phyloP scores from a whole-genome alignment of 2,797 vertebrate genomes.

The Brachyalestes nurse region DNA sequence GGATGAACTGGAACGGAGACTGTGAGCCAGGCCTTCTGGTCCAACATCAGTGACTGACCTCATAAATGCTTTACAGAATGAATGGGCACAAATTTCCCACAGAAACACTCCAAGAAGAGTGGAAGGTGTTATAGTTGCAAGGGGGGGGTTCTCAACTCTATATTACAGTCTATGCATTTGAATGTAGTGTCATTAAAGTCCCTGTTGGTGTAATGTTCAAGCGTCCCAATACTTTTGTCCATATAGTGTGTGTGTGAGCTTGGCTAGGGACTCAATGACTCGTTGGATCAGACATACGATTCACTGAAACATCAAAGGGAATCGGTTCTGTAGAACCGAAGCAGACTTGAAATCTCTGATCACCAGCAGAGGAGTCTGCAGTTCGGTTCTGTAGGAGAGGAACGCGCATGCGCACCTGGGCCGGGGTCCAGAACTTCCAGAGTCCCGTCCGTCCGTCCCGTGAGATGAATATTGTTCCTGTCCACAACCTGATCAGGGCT shows the following conservation, averaged over 20 bases:
- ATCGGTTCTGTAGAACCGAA: conserved; percentile 12
- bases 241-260: neutral
- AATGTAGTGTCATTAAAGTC: too few relatives aligned
- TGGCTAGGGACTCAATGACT: neutral
- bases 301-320: neutral
- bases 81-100: too few relatives aligned
- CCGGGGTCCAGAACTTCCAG: conserved; percentile 36
- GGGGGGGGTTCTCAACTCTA: too few relatives aligned
- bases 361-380: conserved; percentile 52
- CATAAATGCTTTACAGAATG: too few relatives aligned
- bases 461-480: neutral
- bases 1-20: too few relatives aligned
- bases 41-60: too few relatives aligned
- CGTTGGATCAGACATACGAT: neutral
- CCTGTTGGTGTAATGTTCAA: too few relatives aligned
- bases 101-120: too few relatives aligned
- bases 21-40: too few relatives aligned
- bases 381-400: conserved; percentile 27
- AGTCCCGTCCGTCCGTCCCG: conserved; percentile 6
- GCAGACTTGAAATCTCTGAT: neutral
- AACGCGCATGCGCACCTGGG: conserved; percentile 50
- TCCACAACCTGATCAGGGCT: neutral
- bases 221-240: too few relatives aligned
- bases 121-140: too few relatives aligned
- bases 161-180: too few relatives aligned